These are phyloP conservation scores for Sipha maydis DNA, from an alignment of 2,888 invertebrate genomes.

Conservation along the genomic window DNA sequence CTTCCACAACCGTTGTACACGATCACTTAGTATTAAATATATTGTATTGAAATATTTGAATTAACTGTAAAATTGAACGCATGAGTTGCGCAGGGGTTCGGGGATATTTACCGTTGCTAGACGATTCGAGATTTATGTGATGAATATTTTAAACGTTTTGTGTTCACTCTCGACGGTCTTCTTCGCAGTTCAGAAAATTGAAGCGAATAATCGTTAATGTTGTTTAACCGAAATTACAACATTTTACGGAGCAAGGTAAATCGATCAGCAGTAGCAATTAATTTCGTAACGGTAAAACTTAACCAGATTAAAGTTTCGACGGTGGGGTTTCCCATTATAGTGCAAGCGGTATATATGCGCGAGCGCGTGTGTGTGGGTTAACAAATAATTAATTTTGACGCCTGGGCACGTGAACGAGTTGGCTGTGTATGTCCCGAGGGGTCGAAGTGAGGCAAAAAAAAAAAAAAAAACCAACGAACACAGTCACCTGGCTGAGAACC, in stretches of 20 bases:
- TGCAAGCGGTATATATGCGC: background rate
- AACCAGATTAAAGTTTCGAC: constrained; percentile 57
- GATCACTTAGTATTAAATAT: background rate
- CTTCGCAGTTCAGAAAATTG: background rate
- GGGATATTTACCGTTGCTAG: background rate
- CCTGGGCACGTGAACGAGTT: constrained; percentile 41
- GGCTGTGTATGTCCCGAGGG: constrained; percentile 31
- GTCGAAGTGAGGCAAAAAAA: constrained; percentile 21
- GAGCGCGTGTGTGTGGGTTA: constrained; percentile 23
- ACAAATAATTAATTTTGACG: constrained; percentile 61
- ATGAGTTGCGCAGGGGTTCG: background rate
- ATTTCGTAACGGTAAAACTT: constrained; percentile 49
- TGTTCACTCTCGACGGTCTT: background rate
- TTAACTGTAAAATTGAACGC: background rate
- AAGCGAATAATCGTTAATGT: constrained; percentile 8
- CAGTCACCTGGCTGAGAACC: constrained; percentile 56
- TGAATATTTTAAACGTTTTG: background rate
- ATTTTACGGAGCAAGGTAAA: constrained; percentile 1
- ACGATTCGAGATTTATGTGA: background rate
- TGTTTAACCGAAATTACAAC: constrained; percentile 36
- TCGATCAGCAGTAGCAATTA: constrained; percentile 39
- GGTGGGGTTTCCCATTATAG: background rate
- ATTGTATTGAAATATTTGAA: background rate
- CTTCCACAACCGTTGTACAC: no score
- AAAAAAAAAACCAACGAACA: constrained; percentile 18